These are phyloP conservation scores for Myrmecobius fasciatus DNA, from an alignment of 2,113 vertebrate species.

Conservation along the genomic window DNA sequence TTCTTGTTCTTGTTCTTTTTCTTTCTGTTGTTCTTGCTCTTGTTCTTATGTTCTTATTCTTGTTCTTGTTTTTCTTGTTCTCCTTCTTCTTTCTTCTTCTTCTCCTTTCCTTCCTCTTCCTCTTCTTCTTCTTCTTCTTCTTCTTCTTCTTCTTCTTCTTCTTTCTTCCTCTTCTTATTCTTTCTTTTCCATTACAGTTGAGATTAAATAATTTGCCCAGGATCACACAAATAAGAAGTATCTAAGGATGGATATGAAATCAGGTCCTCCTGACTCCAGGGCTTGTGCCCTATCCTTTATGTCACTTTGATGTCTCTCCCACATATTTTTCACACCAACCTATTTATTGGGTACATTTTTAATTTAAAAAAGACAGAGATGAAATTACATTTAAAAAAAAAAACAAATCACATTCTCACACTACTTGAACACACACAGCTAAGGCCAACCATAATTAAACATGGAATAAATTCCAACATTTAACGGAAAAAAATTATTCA, in stretches of 20 bases:
- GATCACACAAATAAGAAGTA: background rate
- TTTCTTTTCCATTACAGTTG: too few species aligned
- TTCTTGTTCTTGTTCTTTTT: background rate
- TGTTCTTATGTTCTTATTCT: too few species aligned
- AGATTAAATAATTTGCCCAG: background rate
- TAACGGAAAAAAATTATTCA: conserved; percentile 71
- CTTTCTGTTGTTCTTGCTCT: background rate
- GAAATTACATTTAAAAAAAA: conserved; percentile 71
- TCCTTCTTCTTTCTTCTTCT: background rate
- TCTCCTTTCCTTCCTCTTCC: too few species aligned
- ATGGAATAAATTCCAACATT: conserved; percentile 86
- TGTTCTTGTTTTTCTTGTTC: background rate
- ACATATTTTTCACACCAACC: conserved; percentile 22
- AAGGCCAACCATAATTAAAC: conserved; percentile 80
- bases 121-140: too few species aligned
- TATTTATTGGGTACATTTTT: conserved; percentile 79
- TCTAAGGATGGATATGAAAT: background rate
- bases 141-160: too few species aligned
- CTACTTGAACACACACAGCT: conserved; percentile 71
- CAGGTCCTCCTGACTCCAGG: background rate
- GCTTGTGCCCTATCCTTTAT: too few species aligned
- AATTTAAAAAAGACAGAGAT: conserved; percentile 77
- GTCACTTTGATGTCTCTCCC: too few species aligned
- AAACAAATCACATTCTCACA: conserved; percentile 68
- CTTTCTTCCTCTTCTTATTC: too few species aligned